Conservation (phyloP, 2,888 invertebrate genomes). For the Hetaerina titia region DNA sequence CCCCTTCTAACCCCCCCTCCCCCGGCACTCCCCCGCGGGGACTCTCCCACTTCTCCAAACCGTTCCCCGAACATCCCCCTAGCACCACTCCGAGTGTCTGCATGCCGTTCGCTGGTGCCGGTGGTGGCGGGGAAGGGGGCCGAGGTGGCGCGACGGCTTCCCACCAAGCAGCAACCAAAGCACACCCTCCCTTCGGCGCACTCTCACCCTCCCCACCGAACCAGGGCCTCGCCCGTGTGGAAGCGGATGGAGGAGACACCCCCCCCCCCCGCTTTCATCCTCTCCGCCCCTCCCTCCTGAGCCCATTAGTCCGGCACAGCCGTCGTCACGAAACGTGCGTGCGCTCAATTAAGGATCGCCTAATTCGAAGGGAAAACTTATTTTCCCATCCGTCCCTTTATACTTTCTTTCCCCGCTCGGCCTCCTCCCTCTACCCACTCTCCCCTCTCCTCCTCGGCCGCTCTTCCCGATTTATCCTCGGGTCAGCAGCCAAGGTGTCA, state of each 20-base stretch:
- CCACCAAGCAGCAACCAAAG: not conserved
- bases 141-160: not conserved
- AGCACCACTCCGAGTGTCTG: not conserved
- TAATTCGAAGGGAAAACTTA: slow-evolving; percentile 57
- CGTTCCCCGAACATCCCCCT: not conserved
- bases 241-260: not conserved
- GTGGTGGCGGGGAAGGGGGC: not conserved
- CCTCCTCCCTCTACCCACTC: not conserved
- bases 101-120: not conserved
- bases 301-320: slow-evolving; percentile 60
- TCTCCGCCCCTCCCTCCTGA: not conserved
- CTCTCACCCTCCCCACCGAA: not conserved
- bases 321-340: slow-evolving; percentile 60
- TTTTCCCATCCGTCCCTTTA: slow-evolving; percentile 49
- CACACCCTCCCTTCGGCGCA: too few relatives aligned
- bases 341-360: slow-evolving; percentile 62
- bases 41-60: not conserved
- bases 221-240: not conserved
- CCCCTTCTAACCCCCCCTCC: not conserved
- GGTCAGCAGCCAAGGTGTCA: slow-evolving; percentile 54
- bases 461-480: not conserved
- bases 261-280: not conserved
- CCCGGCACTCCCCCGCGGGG: not conserved
- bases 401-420: slow-evolving; percentile 1
- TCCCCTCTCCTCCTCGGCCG: not conserved